Base-by-base conservation (phyloP, 1,140 invertebrate species). In the Anagrus nilaparvatae region DNA sequence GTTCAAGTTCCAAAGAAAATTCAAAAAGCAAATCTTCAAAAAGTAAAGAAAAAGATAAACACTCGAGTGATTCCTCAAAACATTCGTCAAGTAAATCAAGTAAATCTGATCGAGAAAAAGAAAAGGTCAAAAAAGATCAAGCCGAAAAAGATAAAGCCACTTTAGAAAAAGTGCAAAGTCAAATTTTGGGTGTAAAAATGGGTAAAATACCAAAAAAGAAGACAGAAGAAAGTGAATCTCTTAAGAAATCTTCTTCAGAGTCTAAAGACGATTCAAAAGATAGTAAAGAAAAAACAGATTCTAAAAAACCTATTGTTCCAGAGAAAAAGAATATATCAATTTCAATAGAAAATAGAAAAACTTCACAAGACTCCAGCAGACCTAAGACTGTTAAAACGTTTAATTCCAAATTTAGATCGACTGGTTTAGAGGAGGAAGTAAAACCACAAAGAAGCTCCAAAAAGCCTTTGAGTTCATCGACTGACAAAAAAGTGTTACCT, bases 331-430 rank as follows among this genome's bases (percentile, higher is more conserved):
- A 84, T 55, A 77, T 79, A 20, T 83, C 83, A 6, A 83, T 86
- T 55, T 85, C 83, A 2, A 84, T 86, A 48, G 82, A 87, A 67
- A 77, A 79, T 44, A 67, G 81, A 33, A 83, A 82, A 61, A 76
- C 75, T 51, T 72, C 73, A 43, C 57, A 53, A 40, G 78, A 81
- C 43, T 69, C 74, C 27, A 59, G 67, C 16, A 67, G 81, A 49
- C 80, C 84, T 1, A 87, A 87, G 66, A 90, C 86, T 29, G 87
- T 89, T 5, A 91, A 90, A 73, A 85, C 82, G 3, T 89, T 82
- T 56, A 82, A 88, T 65, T 84, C 85, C 1, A 87, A 87, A 64
- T 88, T 90, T 65, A 75, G 87, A 40, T 87, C 84, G 24, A 87
- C 86, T 49, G 87, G 86, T 20, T 60, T 89, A 24, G 83, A 85